Evolutionary conservation across 1,140 invertebrate genomes (phyloP).

Genomic region (Drosophila nebulosa): DNA sequence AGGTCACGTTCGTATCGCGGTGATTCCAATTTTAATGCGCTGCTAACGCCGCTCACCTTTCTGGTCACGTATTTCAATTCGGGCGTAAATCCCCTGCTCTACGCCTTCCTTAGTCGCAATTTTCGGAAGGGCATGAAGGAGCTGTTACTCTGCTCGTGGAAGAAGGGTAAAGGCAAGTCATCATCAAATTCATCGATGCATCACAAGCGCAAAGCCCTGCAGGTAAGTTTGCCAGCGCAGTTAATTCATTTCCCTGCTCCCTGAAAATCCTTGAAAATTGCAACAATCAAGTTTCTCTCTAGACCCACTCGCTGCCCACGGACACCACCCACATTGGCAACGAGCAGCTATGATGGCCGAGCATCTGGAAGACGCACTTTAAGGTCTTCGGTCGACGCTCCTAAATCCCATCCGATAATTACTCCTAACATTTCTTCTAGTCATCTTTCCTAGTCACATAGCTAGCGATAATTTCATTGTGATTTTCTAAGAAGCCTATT

Average conservation of each 20-base stretch:
- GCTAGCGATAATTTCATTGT: constrained; percentile 51
- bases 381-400: constrained; percentile 54
- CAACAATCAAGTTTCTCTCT: background rate
- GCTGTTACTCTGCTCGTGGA: constrained; percentile 83
- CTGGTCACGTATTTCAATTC: constrained; percentile 92
- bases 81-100: constrained; percentile 91
- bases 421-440: constrained; percentile 2
- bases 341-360: constrained; percentile 79
- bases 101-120: constrained; percentile 91
- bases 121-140: constrained; percentile 88
- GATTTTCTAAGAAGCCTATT: constrained; percentile 46
- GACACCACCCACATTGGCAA: constrained; percentile 80
- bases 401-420: constrained; percentile 31
- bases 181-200: constrained; percentile 78
- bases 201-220: constrained; percentile 75
- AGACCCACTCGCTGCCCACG: constrained; percentile 80
- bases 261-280: background rate
- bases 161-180: constrained; percentile 78
- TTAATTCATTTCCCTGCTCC: background rate
- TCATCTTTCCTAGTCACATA: constrained; percentile 1
- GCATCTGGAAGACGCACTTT: constrained; percentile 38
- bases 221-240: constrained; percentile 48
- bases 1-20: constrained; percentile 85
- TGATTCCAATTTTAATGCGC: constrained; percentile 85
- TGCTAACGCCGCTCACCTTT: constrained; percentile 91